Evolutionary conservation across 64 coral and sea anemone species (phyloP).

Genomic region (Acropora yongei): DNA sequence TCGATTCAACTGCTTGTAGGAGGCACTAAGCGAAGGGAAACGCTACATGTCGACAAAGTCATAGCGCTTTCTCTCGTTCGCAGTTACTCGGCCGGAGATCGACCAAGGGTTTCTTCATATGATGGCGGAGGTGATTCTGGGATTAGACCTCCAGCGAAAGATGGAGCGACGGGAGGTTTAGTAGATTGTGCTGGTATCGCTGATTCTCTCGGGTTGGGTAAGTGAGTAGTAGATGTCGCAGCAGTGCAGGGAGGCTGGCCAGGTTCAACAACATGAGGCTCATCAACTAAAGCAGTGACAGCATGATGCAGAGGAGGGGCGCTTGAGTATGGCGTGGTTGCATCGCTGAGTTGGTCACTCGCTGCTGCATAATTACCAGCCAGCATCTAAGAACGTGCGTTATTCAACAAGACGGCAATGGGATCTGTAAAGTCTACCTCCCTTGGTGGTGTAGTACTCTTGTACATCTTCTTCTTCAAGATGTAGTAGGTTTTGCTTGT

Average conservation of each 20-base stretch:
- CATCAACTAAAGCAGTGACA: background rate
- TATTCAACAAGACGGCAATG: slow-evolving; percentile 31
- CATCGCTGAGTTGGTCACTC: too few species aligned
- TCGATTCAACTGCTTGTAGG: too few species aligned
- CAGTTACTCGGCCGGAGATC: background rate
- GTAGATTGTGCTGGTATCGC: background rate
- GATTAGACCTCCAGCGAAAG: background rate
- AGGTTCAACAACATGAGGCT: background rate
- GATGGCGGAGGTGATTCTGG: background rate
- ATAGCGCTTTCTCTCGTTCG: background rate
- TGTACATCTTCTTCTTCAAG: slow-evolving; percentile 83
- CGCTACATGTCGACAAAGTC: background rate
- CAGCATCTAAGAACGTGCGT: background rate
- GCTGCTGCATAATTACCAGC: background rate
- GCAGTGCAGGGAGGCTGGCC: background rate
- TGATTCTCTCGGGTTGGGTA: background rate
- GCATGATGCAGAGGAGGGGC: background rate
- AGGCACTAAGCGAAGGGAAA: too few species aligned
- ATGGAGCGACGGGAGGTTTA: background rate
- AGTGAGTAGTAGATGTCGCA: background rate
- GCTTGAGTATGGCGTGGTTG: background rate
- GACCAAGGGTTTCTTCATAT: background rate
- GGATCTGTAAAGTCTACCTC: slow-evolving; percentile 77
- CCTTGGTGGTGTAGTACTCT: slow-evolving; percentile 52
- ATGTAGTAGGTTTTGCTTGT: slow-evolving; percentile 72